Evolutionary conservation across 2,797 vertebrate species (phyloP), one percentile per base, ranked within the genome.

Genomic region (Monodelphis domestica): DNA sequence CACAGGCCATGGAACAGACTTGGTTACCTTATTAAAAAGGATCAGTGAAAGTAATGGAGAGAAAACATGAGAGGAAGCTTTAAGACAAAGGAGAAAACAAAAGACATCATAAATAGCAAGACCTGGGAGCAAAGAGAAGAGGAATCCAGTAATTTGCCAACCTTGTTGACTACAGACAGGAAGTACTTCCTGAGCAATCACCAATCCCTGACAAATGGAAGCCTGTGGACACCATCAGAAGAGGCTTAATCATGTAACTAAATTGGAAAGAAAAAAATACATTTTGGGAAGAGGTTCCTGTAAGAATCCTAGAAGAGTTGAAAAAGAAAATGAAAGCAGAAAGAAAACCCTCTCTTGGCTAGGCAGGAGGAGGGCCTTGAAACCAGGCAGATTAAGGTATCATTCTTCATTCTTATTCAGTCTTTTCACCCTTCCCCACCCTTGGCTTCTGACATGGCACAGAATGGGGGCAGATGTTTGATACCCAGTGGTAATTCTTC

Each of bases 401-500:
- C 90, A 1, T 21, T 38, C 63, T 51, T 29, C 90, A 1, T 21
- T 38, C 63, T 51, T 30, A 14, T 45, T 54, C 53, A 1, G 11
- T 54, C n/a, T 28, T 50, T 51, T 55, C 33, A 1, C 28, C 89
- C 52, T 38, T 45, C 55, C 28, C 55, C 45, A 29, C 7, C 14
- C 11, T 0, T 14, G 0, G 10, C 88, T 94, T n/a, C 57, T 1
- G 28, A n/a, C 30, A 52, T 53, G 12, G 50, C 29, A 88, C 0
- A 15, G 28, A 53, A 5, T 28, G 53, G 88, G 54, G 5, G 33
- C 52, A 7, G 93, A 90, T 51, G 90, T 88, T 9, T 0, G 14
- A 15, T 4, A 21, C 53, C 90, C 93, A 63, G 87, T 53, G 26
- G 91, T 54, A 70, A 24, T 92, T 91, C 92, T 91, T 96, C 94